Conservation (phyloP, 2,888 invertebrate genomes). For the Drosophila hamatofila region DNA sequence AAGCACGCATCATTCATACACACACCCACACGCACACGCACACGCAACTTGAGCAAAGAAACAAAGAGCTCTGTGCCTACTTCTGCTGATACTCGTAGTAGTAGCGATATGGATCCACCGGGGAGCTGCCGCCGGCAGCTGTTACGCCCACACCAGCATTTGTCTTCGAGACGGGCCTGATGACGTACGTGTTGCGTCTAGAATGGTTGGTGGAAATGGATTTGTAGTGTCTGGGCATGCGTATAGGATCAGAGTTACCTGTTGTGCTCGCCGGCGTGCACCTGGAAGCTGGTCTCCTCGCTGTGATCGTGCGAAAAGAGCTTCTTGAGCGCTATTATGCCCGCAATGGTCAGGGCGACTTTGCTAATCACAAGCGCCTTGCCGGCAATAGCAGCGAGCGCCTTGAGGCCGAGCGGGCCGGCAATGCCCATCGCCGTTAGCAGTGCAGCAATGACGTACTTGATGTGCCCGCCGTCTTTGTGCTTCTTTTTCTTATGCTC, state of each 20-base stretch:
- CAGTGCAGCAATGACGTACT: slow-evolving; percentile 88
- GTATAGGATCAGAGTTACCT: slow-evolving; percentile 84
- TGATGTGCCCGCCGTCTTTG: slow-evolving; percentile 82
- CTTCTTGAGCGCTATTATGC: slow-evolving; percentile 90
- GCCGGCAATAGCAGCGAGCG: slow-evolving; percentile 89
- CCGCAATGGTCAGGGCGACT: slow-evolving; percentile 90
- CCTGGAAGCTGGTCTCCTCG: slow-evolving; percentile 89
- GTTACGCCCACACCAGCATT: slow-evolving; percentile 71
- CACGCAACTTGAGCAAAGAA: slow-evolving; percentile 18
- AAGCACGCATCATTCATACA: slow-evolving; percentile 24
- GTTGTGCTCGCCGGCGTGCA: slow-evolving; percentile 89
- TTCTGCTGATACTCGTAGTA: slow-evolving; percentile 86
- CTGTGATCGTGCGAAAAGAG: slow-evolving; percentile 89
- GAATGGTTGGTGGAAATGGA: slow-evolving; percentile 15
- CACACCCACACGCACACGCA: slow-evolving; percentile 19
- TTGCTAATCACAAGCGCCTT: slow-evolving; percentile 91
- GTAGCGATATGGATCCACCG: slow-evolving; percentile 88
- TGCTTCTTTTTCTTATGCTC: slow-evolving; percentile 85
- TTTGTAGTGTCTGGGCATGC: too few relatives aligned
- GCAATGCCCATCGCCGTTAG: slow-evolving; percentile 89
- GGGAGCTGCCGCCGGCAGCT: slow-evolving; percentile 77
- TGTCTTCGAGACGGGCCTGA: slow-evolving; percentile 87
- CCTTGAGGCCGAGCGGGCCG: slow-evolving; percentile 89
- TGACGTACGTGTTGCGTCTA: slow-evolving; percentile 88
- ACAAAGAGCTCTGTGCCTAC: slow-evolving; percentile 38